A percentile compares a stretch with the other conserved stretches of the same genome.
Conservation (phyloP, 2,888 invertebrate species). For the Ernsta delagoae region DNA sequence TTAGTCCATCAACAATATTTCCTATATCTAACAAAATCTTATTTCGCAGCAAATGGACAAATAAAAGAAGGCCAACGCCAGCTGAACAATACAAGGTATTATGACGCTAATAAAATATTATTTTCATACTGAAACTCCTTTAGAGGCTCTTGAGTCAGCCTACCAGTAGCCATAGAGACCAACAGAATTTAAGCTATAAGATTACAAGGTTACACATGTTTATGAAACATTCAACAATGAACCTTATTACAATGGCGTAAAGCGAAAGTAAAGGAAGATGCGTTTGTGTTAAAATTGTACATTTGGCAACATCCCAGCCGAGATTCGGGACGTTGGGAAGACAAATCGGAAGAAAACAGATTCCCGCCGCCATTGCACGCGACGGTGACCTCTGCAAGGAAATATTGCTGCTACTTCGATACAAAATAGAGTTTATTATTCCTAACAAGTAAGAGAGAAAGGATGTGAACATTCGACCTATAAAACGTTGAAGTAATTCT, state of each 20-base stretch:
- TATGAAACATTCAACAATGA: conserved; percentile 40
- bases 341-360: conserved; percentile 83
- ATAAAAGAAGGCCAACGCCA: conserved; percentile 41
- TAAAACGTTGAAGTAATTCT: too few species aligned
- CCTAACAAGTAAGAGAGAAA: too few species aligned
- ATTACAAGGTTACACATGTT: too few species aligned
- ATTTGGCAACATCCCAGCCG: conserved; percentile 79
- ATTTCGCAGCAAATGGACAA: neutral
- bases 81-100: conserved; percentile 55
- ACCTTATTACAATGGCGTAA: conserved; percentile 47
- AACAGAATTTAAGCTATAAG: too few species aligned
- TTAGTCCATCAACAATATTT: neutral
- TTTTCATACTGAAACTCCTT: conserved; percentile 72
- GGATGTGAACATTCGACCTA: too few species aligned
- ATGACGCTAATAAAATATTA: conserved; percentile 74
- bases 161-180: conserved; percentile 48
- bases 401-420: conserved; percentile 52
- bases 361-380: conserved; percentile 72
- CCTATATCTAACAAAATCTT: neutral
- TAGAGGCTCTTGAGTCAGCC: conserved; percentile 48
- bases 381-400: conserved; percentile 52
- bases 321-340: conserved; percentile 77
- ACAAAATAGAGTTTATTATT: too few species aligned
- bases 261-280: conserved; percentile 13
- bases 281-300: conserved; percentile 61